Evolutionary conservation across 2,113 vertebrate genomes (phyloP).

Genomic region (Anoplopoma fimbria): DNA sequence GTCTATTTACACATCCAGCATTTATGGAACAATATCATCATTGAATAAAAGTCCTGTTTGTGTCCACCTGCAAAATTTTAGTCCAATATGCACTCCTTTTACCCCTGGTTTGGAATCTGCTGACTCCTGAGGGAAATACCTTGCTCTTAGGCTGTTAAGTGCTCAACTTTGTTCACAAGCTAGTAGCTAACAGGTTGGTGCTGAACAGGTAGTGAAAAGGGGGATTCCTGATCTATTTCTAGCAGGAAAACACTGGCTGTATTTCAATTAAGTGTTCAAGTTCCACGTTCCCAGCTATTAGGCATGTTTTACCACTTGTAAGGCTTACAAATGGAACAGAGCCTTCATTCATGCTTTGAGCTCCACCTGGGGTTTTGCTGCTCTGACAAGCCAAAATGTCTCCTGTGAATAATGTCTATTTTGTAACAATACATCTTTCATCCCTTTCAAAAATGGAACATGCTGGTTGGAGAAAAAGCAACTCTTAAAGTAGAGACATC

Average conservation of each 20-base stretch:
- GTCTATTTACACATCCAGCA: no score
- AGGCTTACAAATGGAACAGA: neutral
- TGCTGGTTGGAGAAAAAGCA: neutral
- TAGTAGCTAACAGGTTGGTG: neutral
- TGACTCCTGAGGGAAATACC: neutral
- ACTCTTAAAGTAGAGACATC: slow-evolving; percentile 1
- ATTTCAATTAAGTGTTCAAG: neutral
- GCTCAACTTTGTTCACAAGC: neutral
- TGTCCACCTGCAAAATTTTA: neutral
- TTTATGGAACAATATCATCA: neutral
- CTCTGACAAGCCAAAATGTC: neutral
- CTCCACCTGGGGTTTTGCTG: neutral
- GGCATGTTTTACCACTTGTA: neutral
- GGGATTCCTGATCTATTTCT: neutral
- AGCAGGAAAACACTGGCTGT: neutral
- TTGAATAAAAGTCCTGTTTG: neutral
- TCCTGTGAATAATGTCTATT: neutral
- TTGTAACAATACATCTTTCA: neutral
- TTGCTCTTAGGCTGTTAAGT: neutral
- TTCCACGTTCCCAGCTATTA: neutral
- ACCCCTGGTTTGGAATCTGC: neutral
- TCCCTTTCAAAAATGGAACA: neutral
- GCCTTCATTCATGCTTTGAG: neutral
- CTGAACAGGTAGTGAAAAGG: no score
- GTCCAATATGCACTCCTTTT: neutral